Evolutionary conservation across 2,888 invertebrate species (phyloP).

Genomic region (Cephus pygmeus): DNA sequence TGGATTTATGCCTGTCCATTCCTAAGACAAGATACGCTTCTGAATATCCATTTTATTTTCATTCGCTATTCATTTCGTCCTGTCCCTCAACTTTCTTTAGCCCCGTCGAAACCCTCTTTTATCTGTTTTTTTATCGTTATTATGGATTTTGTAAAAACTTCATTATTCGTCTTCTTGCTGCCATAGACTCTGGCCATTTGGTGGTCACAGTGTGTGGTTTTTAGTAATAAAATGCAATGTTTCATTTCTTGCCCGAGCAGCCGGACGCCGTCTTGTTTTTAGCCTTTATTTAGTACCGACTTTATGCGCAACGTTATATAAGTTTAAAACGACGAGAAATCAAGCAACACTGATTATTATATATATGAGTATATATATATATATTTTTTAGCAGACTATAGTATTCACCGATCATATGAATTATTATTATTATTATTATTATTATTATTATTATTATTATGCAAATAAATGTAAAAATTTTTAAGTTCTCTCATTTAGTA

Average conservation of each 20-base stretch:
- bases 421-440: conserved; percentile 29
- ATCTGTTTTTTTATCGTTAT: too few species aligned
- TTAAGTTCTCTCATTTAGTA: conserved; percentile 48
- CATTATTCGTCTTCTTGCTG: not conserved
- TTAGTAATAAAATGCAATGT: not conserved
- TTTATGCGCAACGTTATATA: not conserved
- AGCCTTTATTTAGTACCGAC: not conserved
- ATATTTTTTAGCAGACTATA: conserved; percentile 41
- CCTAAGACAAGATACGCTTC: not conserved
- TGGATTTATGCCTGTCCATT: not conserved
- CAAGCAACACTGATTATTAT: conserved; percentile 36
- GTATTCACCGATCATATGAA: conserved; percentile 33
- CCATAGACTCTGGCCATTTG: not conserved
- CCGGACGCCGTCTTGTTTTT: not conserved
- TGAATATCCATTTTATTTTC: not conserved
- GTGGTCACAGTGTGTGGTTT: not conserved
- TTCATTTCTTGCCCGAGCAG: not conserved
- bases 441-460: conserved; percentile 45
- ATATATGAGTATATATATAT: conserved; percentile 36
- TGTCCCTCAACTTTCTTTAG: not conserved
- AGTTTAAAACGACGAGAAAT: conserved; percentile 2
- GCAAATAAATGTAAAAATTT: conserved; percentile 58
- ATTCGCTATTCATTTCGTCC: not conserved
- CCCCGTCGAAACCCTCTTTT: not conserved
- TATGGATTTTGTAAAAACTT: not conserved